Base-by-base conservation (phyloP, 2,888 invertebrate species). In the Desoria tigrina region DNA sequence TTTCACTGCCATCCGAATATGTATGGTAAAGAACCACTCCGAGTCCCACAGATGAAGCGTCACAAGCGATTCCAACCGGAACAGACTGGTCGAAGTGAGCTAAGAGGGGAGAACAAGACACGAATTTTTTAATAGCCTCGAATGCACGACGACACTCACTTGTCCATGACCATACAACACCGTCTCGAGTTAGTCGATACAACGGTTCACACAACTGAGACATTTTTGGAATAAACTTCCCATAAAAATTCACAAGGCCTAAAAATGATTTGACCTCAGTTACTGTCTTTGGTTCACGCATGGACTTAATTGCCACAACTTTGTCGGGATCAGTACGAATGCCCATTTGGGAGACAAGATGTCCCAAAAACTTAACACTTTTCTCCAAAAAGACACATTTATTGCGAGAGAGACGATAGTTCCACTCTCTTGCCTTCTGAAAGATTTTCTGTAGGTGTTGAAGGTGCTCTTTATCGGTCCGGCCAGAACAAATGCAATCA, bases 221-320 rank as follows among this genome's bases (percentile, higher is more conserved):
- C n/a, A n/a, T n/a, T n/a, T n/a, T n/a, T n/a, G n/a, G 72, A 1
- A 79, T 68, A 74, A 80, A 81, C 57, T 76, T 76, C 6, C 77
- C 74, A 68, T 80, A 80, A 72, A 79, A 81, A 72, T 79, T 79
- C 0, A 79, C 66, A 63, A 79, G 73, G 0, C 79, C 79, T 76
- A n/a, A n/a, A n/a, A n/a, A n/a, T n/a, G n/a, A n/a, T n/a, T n/a
- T n/a, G n/a, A n/a, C n/a, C n/a, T n/a, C 71, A 27, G 65, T 65
- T 0, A 74, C 66, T 57, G 77, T 72, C 23, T 62, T 63, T 3
- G 78, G 78, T 49, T 18, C 61, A 14, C 75, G 72, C 57, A 76
- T 64, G 4, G 77, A 68, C n/a, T 74, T 24, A 21, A 79, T 79
- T 0, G 78, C 79, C 9, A 73, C 63, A 0, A 79, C 71, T 72